Conservation (phyloP, 2,113 vertebrate species). For the western clawed frog (Xenopus tropicalis) region DNA sequence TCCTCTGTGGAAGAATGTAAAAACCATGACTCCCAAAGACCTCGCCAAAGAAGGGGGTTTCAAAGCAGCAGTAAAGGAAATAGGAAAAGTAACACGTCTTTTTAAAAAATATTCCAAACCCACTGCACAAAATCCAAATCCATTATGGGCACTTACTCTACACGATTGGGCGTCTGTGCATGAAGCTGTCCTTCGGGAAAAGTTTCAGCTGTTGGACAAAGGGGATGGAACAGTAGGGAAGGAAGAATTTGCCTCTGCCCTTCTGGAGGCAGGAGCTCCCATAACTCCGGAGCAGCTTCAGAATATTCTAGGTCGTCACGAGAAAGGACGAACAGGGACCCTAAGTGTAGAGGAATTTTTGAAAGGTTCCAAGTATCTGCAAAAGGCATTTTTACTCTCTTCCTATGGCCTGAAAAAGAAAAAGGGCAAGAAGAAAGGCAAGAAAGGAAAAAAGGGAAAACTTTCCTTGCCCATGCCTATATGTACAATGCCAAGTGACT, state of each 20-base stretch:
- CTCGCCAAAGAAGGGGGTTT: slow-evolving; percentile 73
- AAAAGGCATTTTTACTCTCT: slow-evolving; percentile 70
- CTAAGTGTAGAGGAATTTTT: slow-evolving; percentile 78
- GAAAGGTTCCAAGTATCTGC: slow-evolving; percentile 79
- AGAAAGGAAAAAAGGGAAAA: slow-evolving; percentile 63
- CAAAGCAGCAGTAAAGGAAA: slow-evolving; percentile 72
- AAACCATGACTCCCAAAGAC: slow-evolving; percentile 65
- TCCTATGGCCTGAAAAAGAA: slow-evolving; percentile 73
- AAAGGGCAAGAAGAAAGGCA: slow-evolving; percentile 59
- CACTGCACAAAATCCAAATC: slow-evolving; percentile 53
- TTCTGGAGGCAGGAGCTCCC: slow-evolving; percentile 64
- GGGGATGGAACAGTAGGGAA: slow-evolving; percentile 57
- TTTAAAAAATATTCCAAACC: slow-evolving; percentile 60
- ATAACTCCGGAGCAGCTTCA: slow-evolving; percentile 53
- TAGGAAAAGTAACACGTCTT: slow-evolving; percentile 69
- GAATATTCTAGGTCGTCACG: slow-evolving; percentile 61
- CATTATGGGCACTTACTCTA: slow-evolving; percentile 73
- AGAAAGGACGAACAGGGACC: slow-evolving; percentile 52
- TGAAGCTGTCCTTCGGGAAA: slow-evolving; percentile 60
- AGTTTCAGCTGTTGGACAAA: slow-evolving; percentile 50
- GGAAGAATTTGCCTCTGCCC: slow-evolving; percentile 64
- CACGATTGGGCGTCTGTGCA: slow-evolving; percentile 86
- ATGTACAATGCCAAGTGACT: slow-evolving; percentile 64
- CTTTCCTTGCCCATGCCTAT: slow-evolving; percentile 72
- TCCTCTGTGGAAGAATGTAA: slow-evolving; percentile 76